A percentile compares a stretch with the other conserved stretches of the same genome.
Conservation (phyloP, 2,888 invertebrate genomes). For the Coelogynopora nodosa region DNA sequence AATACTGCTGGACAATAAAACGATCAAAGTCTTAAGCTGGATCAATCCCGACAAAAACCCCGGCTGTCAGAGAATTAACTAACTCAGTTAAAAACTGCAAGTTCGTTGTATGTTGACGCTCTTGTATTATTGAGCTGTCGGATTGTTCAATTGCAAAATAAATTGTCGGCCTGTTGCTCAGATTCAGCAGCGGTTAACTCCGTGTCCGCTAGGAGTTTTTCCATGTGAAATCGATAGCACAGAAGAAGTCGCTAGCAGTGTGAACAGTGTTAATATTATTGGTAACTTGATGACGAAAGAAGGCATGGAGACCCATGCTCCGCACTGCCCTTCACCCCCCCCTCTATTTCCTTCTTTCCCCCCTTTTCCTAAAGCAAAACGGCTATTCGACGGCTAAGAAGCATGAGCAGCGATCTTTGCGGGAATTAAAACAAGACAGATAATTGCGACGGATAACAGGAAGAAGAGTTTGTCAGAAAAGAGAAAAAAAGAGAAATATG, state of each 20-base stretch:
- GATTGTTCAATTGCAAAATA: background rate
- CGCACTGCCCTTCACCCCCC: background rate
- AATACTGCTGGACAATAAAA: constrained; percentile 2
- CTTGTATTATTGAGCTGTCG: background rate
- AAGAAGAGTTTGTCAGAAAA: background rate
- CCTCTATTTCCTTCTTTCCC: background rate
- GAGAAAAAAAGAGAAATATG: background rate
- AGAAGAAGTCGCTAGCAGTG: background rate
- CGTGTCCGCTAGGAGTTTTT: background rate
- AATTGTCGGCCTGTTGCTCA: background rate
- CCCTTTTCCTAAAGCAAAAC: background rate
- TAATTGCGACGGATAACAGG: background rate
- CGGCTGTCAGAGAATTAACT: background rate
- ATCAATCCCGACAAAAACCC: constrained; percentile 27
- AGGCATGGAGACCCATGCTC: background rate
- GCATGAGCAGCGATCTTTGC: background rate
- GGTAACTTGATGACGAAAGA: background rate
- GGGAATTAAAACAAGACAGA: background rate
- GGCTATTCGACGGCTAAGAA: background rate
- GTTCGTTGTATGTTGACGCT: background rate
- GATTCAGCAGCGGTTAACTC: background rate
- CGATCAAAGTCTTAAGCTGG: constrained; percentile 31
- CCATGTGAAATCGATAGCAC: constrained; percentile 24
- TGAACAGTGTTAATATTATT: background rate
- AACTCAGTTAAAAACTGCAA: background rate